A percentile compares a stretch with the other conserved stretches of the same genome.
Conservation (phyloP, 1,140 invertebrate species). For the Trinorchestia longiramus region DNA sequence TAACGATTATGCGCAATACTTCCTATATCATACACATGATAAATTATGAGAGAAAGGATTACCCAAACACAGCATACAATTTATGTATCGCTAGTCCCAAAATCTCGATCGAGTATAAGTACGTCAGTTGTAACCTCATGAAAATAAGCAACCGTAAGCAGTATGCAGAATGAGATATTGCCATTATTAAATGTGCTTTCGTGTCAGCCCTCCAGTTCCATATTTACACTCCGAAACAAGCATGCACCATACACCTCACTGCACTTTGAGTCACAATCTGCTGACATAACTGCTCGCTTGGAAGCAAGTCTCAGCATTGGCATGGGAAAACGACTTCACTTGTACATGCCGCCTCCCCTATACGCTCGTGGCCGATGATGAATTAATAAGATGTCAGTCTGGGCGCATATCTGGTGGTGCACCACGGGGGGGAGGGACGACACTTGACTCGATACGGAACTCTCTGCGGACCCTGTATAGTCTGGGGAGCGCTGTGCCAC, state of each 20-base stretch:
- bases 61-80: no score
- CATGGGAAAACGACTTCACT: not conserved
- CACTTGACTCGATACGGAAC: not conserved
- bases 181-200: no score
- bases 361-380: not conserved
- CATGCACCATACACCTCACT: not conserved
- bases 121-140: no score
- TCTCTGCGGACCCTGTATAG: not conserved
- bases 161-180: no score
- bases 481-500: not conserved
- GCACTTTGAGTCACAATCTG: not conserved
- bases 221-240: not conserved
- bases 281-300: no score
- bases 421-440: not conserved
- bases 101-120: no score
- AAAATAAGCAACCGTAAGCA: no score
- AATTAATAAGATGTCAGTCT: conserved; percentile 28
- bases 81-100: no score
- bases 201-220: not conserved
- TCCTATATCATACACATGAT: no score
- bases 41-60: no score
- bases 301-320: not conserved
- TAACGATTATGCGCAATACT: no score
- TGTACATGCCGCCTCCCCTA: not conserved
- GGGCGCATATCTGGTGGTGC: not conserved